Conservation (phyloP, 2,888 invertebrate genomes). For the Polyommatus iphigenia region DNA sequence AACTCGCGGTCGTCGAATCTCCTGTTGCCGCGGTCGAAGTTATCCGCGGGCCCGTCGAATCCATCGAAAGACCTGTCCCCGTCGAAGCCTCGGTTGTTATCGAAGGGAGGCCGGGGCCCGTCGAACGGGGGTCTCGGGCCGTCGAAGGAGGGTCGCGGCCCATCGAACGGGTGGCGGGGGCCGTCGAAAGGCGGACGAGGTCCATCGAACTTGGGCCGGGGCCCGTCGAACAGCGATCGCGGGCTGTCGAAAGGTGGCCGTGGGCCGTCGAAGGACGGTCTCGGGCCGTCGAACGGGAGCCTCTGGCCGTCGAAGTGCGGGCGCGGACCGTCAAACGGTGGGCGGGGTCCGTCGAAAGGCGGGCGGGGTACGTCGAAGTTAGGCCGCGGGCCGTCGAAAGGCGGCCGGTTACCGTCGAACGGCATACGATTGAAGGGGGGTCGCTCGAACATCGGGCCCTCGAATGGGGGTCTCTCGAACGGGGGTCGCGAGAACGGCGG, state of each 20-base stretch:
- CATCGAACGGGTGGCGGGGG: constrained; percentile 54
- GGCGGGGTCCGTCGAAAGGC: constrained; percentile 48
- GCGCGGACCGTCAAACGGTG: constrained; percentile 43
- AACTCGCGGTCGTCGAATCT: constrained; percentile 68
- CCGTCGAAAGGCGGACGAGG: constrained; percentile 54
- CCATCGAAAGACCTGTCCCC: constrained; percentile 47
- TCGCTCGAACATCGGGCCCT: constrained; percentile 55
- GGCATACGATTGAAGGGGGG: constrained; percentile 59
- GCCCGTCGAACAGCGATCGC: constrained; percentile 49
- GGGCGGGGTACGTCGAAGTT: constrained; percentile 54
- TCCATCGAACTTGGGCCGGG: constrained; percentile 34
- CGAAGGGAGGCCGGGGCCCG: constrained; percentile 51
- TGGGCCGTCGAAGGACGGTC: constrained; percentile 54
- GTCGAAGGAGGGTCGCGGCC: constrained; percentile 52
- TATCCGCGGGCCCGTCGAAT: constrained; percentile 63
- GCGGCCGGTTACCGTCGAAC: constrained; percentile 57
- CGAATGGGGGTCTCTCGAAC: constrained; percentile 59
- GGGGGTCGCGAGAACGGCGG: constrained; percentile 58
- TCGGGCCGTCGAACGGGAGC: constrained; percentile 54
- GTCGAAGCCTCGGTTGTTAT: constrained; percentile 43
- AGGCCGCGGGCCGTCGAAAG: constrained; percentile 55
- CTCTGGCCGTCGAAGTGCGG: constrained; percentile 50
- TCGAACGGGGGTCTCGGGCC: constrained; percentile 55
- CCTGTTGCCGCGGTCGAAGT: constrained; percentile 65
- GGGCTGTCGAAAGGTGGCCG: constrained; percentile 56